Base-by-base conservation (phyloP, 92 coral and sea anemone genomes). In the Desmophyllum pertusum region DNA sequence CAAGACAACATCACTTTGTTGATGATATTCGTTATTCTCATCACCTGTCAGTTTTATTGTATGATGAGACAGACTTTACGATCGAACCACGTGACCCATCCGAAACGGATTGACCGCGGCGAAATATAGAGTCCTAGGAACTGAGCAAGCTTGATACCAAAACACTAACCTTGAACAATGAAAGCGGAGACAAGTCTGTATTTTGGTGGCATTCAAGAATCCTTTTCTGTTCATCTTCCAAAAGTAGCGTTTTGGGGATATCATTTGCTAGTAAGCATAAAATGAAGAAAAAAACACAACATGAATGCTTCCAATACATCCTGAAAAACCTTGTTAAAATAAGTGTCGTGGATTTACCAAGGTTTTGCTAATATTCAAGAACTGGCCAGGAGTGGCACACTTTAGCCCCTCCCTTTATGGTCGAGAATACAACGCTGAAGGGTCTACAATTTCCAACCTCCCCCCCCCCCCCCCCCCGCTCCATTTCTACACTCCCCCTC, bases 161-260 rank as follows among this genome's bases (percentile, higher is more conserved):
- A 31, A 37, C 41, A 83, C 79, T 10, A 9, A 88, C 91, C 93
- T 88, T 90, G 38, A 92, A 90, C 63, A 81, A 25, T 8, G 63
- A 29, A 17, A 89, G 52, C 19, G 95, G 83, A 35, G 94, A 84
- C 43, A 46, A 25, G 17, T 55, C 76, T 1, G 72, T 46, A 38
- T 70, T 74, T 55, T 42, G 65, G 30, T 50, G 62, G 69, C 53
- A 50, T 21, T 67, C 80, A 23, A 68, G 68, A 65, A 92, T 83
- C 45, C 40, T 84, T 36, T 73, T 70, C 38, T 80, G 78, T 63
- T 92, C 95, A 53, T 87, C 88, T 23, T 90, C 93, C 31, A 84
- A 73, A 59, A 84, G 88, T 3, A 81, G 66, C n/a, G 63, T 76
- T 75, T 75, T 68, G 30, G 82, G 39, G n/a, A 84, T n/a, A 36